A percentile compares a stretch with the other conserved stretches of the same genome.
phyloP scores from a whole-genome alignment of 2,797 vertebrate species.

The Sebastiscus tertius region DNA sequence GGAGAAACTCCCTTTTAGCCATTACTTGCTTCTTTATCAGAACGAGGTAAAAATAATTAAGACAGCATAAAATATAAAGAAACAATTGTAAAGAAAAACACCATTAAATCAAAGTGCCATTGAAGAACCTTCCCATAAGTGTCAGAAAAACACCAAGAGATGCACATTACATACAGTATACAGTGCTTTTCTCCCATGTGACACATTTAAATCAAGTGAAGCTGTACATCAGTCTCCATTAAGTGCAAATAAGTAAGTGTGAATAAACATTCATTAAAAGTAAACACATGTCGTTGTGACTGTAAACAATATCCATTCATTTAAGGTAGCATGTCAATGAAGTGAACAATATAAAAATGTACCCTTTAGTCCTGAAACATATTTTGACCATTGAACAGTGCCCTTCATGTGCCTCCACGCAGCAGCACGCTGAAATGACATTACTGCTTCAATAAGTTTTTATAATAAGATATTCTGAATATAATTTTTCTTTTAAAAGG shows the following conservation, averaged over 20 bases:
- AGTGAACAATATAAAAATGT: not conserved
- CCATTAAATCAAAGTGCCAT: constrained; percentile 15
- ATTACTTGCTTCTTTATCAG: not conserved
- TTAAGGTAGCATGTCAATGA: constrained; percentile 8
- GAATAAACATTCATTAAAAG: constrained; percentile 8
- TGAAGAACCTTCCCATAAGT: not conserved
- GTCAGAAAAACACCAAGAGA: constrained; percentile 21
- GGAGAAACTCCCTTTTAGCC: not conserved
- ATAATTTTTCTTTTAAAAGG: not conserved
- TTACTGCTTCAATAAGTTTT: constrained; percentile 10
- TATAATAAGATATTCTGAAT: not conserved
- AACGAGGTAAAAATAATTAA: constrained; percentile 22
- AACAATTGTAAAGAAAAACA: not conserved
- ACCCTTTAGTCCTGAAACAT: constrained; percentile 8
- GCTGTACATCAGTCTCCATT: constrained; percentile 15
- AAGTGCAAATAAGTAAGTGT: constrained; percentile 19
- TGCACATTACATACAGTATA: not conserved
- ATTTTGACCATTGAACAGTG: not conserved
- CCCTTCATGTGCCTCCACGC: not conserved
- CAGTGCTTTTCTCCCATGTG: constrained; percentile 16
- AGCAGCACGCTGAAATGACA: constrained; percentile 1
- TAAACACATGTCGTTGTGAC: not conserved
- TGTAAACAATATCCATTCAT: constrained; percentile 37
- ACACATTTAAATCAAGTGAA: constrained; percentile 27
- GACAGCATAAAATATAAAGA: not conserved